Evolutionary conservation across 2,888 invertebrate genomes (phyloP), one percentile per base, ranked within the genome.

Genomic region (Drosophila acutilabella): DNA sequence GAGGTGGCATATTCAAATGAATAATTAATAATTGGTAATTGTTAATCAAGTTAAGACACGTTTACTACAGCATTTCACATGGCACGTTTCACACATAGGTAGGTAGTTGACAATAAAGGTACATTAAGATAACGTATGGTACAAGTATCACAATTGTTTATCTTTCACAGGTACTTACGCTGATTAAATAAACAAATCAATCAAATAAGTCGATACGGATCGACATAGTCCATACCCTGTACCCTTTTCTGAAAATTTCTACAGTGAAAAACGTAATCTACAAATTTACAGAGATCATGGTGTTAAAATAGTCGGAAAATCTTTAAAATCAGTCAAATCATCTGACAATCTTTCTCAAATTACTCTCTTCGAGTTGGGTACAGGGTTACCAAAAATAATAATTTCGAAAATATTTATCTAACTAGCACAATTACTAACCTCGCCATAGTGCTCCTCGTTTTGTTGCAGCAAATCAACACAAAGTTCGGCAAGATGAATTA

Each of bases 361-460:
- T 8, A 30, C 30, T 2, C 8, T 30, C 8, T 30, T 30, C 8
- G 30, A 30, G 30, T 8, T 30, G 33, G 30, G 50, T 36, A 50
- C 36, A n/a, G 36, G 33, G 50, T 13, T 30, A 30, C 8, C n/a
- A 36, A 50, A 36, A 36, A 18, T 0, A 36, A 18, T 2, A n/a
- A n/a, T 50, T 50, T 4, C 18, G n/a, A 11, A 16, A 7, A 36
- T 36, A 36, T 18, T 8, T 8, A 18, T 4, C 7, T 8, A 50
- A 50, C 13, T 1, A n/a, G n/a, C n/a, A 20, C 50, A 36, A 36
- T n/a, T 4, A 36, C 93, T 93, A 95, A 99, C 99, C 97, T 99
- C 99, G 79, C 99, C 98, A 93, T 99, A 99, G 93, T 99, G 99
- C 93, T 99, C 99, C 94, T 99, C 99, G 92, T 99, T 99, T 93